Percentiles rank a stretch among this genome's conserved stretches.
Evolutionary conservation across 2,113 vertebrate genomes (phyloP).

Genomic region (Chaenocephalus aceratus): DNA sequence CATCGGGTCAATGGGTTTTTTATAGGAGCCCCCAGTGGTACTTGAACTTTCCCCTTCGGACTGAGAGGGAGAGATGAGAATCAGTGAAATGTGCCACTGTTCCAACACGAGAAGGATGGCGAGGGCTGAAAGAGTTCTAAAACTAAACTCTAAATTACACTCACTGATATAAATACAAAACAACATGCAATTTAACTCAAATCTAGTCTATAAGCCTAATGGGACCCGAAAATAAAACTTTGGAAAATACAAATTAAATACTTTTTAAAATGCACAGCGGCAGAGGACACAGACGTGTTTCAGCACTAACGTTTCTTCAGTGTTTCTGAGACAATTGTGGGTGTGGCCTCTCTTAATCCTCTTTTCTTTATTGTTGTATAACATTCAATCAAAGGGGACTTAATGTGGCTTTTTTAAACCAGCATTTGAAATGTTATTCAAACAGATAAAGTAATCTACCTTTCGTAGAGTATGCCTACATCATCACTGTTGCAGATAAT

Average conservation of each 20-base stretch:
- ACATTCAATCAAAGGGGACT: not conserved
- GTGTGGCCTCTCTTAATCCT: no score
- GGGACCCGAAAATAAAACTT: no score
- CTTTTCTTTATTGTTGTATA: not conserved
- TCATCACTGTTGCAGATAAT: not conserved
- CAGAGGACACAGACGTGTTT: no score
- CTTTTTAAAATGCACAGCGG: no score
- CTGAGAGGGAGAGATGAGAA: slow-evolving; percentile 2
- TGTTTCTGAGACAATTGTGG: no score
- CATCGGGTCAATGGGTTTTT: slow-evolving; percentile 26
- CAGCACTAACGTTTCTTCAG: no score
- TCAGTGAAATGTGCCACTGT: slow-evolving; percentile 25
- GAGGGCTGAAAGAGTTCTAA: not conserved
- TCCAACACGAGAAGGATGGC: not conserved
- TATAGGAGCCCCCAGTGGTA: not conserved
- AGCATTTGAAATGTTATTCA: not conserved
- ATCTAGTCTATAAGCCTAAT: no score
- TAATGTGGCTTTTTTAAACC: not conserved
- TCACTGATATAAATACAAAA: not conserved
- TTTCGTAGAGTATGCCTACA: no score
- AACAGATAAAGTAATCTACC: not conserved
- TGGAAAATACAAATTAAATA: no score
- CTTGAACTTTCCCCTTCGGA: slow-evolving; percentile 52
- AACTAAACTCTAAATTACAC: not conserved
- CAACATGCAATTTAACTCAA: no score